Percentiles rank a stretch among this genome's conserved stretches.
These are phyloP conservation scores for Bellardia pandia DNA, from an alignment of 2,888 invertebrate species.

Conservation along the genomic window DNA sequence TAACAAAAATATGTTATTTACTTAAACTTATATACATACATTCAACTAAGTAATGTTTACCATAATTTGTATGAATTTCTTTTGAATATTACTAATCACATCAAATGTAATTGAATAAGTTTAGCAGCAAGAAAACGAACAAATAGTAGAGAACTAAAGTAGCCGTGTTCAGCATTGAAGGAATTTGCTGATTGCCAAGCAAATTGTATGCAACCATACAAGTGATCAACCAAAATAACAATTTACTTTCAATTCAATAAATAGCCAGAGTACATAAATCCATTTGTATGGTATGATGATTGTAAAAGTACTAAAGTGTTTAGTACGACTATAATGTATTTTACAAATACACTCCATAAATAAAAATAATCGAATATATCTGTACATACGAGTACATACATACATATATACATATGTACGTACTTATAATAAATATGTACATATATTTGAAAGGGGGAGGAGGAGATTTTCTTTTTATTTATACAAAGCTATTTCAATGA, in stretches of 20 bases:
- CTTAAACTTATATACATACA: background rate
- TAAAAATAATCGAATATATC: conserved; percentile 7
- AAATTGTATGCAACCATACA: conserved; percentile 48
- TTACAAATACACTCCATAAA: conserved; percentile 26
- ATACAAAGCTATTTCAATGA: conserved; percentile 38
- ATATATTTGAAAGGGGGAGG: conserved; percentile 41
- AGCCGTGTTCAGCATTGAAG: conserved; percentile 7
- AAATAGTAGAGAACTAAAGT: conserved; percentile 8
- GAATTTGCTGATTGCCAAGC: conserved; percentile 43
- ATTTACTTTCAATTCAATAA: conserved; percentile 65
- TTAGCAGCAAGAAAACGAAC: conserved; percentile 1
- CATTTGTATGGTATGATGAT: conserved; percentile 41
- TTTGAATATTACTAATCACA: conserved; percentile 42
- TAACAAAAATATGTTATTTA: conserved; percentile 43
- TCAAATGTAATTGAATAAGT: conserved; percentile 53
- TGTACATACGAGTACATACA: too few relatives aligned
- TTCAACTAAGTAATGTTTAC: background rate
- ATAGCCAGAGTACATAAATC: conserved; percentile 59
- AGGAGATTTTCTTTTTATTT: conserved; percentile 47
- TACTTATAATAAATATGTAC: background rate
- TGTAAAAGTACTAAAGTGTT: conserved; percentile 1
- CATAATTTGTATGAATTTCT: conserved; percentile 20
- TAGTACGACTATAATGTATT: background rate
- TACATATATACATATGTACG: too few relatives aligned
- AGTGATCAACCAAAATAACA: conserved; percentile 60